Percentiles rank a stretch among this genome's conserved stretches.
Evolutionary conservation across 2,113 vertebrate species (phyloP).

Genomic region (Cheirogaleus medius): DNA sequence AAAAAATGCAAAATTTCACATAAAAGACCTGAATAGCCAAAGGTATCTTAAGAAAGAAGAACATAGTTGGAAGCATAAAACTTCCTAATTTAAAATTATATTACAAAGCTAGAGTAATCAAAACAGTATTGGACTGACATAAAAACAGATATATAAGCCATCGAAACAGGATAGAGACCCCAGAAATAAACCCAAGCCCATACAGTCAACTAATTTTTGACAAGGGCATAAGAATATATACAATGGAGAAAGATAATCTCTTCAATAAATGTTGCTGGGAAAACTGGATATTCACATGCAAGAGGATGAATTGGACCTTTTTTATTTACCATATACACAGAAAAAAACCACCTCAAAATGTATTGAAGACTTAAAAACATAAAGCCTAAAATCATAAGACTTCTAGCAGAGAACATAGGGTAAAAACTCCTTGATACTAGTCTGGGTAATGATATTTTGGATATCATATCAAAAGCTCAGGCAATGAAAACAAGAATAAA

Average conservation of each 20-base stretch:
- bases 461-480: not conserved
- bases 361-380: not conserved
- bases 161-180: not conserved
- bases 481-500: not conserved
- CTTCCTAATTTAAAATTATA: not conserved
- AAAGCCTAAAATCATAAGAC: not conserved
- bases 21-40: not conserved
- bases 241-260: no score
- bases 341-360: not conserved
- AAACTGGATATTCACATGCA: not conserved
- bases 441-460: not conserved
- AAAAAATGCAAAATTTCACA: not conserved
- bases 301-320: not conserved
- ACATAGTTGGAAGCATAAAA: not conserved
- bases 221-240: not conserved
- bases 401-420: not conserved
- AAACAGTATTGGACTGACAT: not conserved
- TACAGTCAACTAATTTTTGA: not conserved
- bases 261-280: not conserved
- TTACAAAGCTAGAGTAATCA: not conserved
- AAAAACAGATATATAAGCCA: not conserved
- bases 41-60: not conserved
- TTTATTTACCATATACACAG: not conserved
- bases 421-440: not conserved
- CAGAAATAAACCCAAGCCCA: not conserved